Evolutionary conservation across 1,140 invertebrate species (phyloP).

Genomic region (Melanaphis sacchari): DNA sequence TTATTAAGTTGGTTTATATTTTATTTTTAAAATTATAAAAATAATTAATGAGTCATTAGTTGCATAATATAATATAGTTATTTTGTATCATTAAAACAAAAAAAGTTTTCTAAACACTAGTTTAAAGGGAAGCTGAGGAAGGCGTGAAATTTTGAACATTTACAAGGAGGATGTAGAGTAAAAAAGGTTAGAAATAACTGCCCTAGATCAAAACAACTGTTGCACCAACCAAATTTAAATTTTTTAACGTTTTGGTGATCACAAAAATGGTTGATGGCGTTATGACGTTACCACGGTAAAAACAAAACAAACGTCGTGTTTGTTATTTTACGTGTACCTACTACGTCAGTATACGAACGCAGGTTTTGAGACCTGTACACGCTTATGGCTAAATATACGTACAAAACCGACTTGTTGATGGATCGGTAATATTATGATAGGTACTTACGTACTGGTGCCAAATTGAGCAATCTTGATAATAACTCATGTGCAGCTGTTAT

Average conservation of each 20-base stretch:
- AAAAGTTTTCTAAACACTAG: too few relatives aligned
- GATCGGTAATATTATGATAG: not conserved
- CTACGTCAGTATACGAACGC: not conserved
- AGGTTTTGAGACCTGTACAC: not conserved
- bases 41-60: too few relatives aligned
- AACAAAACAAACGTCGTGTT: not conserved
- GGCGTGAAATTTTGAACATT: too few relatives aligned
- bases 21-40: too few relatives aligned
- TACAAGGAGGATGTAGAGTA: too few relatives aligned
- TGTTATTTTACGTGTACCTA: not conserved
- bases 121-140: too few relatives aligned
- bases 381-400: not conserved
- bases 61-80: too few relatives aligned
- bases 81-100: too few relatives aligned
- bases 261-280: not conserved
- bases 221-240: not conserved
- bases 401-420: not conserved
- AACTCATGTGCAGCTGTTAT: not conserved
- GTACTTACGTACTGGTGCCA: not conserved
- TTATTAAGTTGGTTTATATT: too few relatives aligned
- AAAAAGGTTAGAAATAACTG: too few relatives aligned
- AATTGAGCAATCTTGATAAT: slow-evolving; percentile 20
- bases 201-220: not conserved
- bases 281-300: not conserved
- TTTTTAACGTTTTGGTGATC: not conserved